Base-by-base conservation (phyloP, 1,140 invertebrate species). In the Dendroctonus valens region DNA sequence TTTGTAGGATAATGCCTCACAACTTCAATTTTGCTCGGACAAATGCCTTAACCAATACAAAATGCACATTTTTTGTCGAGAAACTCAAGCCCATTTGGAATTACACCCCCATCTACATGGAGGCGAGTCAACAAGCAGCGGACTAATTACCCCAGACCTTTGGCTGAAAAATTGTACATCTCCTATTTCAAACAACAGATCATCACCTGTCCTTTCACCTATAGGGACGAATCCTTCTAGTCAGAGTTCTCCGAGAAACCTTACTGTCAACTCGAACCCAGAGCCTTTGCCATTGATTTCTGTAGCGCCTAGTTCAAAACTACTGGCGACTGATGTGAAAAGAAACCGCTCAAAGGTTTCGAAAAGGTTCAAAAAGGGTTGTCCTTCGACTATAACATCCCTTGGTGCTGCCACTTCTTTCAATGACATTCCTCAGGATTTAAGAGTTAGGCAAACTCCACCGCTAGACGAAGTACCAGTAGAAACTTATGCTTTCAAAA, bases 31-130 rank as follows among this genome's bases (percentile, higher is more conserved):
- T 78, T 90, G 85, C 77, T 92, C 92, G 61, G 91, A 94, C 77
- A 95, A 95, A 82, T 96, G 93, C 76, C 82, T 96, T 50, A 95
- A 95, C 76, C 93, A 95, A 78, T 96, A 95, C 81, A 96, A 96
- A 82, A 95, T 96, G 92, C 92, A 94, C 75, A 94, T 95, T 68
- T 96, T 96, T 78, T 95, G 93, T 80, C 87, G 90, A 38, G 93
- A 95, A 79, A 94, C 93, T 4, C 89, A 93, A 78, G 91, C 92
- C 2, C 92, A 94, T 77, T 83, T 94, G 46, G 90, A 93, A 75
- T 85, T 93, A 69, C 91, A 93, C 74, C 89, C 89, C 0, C 88
- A 90, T 74, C 74, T 89, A 48, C 80, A 83, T 40, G 81, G 81
- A 7, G 75, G 76, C 74, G 48, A 80, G 83, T 38, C 80, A 80